Base-by-base conservation (phyloP, 2,888 invertebrate genomes). In the Andrena trimmerana region DNA sequence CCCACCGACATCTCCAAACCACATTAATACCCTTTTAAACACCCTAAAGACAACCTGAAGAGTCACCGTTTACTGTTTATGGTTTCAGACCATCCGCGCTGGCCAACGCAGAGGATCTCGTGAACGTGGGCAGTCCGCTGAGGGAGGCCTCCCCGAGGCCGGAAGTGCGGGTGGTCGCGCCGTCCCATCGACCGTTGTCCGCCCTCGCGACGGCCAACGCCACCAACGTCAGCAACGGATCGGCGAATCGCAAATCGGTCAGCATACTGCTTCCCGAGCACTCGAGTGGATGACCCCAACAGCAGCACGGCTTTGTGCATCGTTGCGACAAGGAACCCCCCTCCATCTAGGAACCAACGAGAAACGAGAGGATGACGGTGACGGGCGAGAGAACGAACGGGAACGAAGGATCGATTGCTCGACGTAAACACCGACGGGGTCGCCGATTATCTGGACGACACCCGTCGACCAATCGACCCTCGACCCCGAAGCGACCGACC, bases 241-340 rank as follows among this genome's bases (percentile, higher is more conserved):
- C 87, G 16, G 78, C 89, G 52, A 90, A 88, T 84, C 93, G 93
- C 74, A 94, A 94, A 84, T 94, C 93, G 76, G 93, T 94, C 78
- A 93, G 93, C 90, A 94, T 94, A 87, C 84, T 93, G 71, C 85
- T 94, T 54, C 93, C 93, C 62, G 92, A 93, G 50, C 91, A 93
- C 50, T 87, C 89, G 81, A 88, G 83, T 70, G 93, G 93, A 92
- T 93, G 93, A 93, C 92, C 91, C 89, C 91, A 91, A 33, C 89
- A 87, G 36, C 89, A 86, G 24, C 87, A 84, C 66, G 92, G 92
- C 57, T 91, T 93, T 82, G 90, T 93, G 67, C 92, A 92, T 77
- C 92, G 92, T 70, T 93, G 93, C 89, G 91, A 91, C 76, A 86
- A 90, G 70, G 89, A 90, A 67, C 91, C 91, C 59, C 86, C 88